Conservation (phyloP, 2,113 vertebrate species). For the Hemiscyllium ocellatum region DNA sequence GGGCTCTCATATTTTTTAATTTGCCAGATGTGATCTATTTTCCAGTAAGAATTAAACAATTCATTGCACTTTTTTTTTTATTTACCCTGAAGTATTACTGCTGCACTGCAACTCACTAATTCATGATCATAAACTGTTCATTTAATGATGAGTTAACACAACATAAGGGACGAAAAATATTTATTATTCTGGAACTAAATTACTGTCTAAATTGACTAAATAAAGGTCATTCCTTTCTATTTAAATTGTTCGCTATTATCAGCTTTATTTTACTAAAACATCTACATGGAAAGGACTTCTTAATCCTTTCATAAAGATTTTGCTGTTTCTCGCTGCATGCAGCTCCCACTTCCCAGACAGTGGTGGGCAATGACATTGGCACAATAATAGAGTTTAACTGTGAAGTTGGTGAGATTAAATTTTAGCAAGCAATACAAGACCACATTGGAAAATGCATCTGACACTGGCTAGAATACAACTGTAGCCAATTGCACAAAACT, state of each 20-base stretch:
- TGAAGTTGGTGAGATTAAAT: background rate
- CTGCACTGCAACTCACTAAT: background rate
- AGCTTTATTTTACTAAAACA: background rate
- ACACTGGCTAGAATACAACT: background rate
- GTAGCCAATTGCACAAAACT: background rate
- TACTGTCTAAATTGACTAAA: background rate
- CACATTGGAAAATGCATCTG: background rate
- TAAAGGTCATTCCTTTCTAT: background rate
- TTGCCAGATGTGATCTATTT: background rate
- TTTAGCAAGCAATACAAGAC: background rate
- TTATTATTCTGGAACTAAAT: background rate
- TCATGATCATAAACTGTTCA: background rate
- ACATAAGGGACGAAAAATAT: background rate
- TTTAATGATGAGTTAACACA: background rate
- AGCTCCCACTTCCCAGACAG: background rate
- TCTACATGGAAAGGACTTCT: background rate
- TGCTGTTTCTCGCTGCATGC: too few relatives aligned
- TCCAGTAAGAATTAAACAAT: background rate
- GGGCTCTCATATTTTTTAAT: background rate
- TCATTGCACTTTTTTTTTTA: background rate
- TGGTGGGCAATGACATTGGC: background rate
- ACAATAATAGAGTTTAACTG: background rate
- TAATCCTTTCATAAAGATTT: background rate
- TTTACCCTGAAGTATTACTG: background rate
- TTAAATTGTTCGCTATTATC: background rate